Percentiles rank a stretch among this genome's conserved stretches.
Evolutionary conservation across 1,140 invertebrate genomes (phyloP).

Genomic region (Mizuhopecten yessoensis): DNA sequence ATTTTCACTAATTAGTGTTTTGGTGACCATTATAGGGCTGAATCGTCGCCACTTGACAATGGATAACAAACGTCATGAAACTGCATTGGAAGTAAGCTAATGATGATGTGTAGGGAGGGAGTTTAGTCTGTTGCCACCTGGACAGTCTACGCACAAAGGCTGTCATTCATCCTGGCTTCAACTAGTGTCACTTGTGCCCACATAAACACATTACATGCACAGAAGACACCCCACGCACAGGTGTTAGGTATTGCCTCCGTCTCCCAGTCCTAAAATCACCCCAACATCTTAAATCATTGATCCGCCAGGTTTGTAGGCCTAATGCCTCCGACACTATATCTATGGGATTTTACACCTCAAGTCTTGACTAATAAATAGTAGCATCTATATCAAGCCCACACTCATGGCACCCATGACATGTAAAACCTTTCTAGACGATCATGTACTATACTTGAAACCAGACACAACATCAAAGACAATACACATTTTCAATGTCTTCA

Average conservation of each 20-base stretch:
- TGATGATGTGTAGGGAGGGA: background rate
- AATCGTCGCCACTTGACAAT: background rate
- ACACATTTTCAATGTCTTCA: too few species aligned
- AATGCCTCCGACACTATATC: background rate
- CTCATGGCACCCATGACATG: too few species aligned
- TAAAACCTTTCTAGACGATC: too few species aligned
- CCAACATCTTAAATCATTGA: background rate
- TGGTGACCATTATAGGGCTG: background rate
- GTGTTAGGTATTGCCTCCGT: background rate
- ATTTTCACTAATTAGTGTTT: background rate
- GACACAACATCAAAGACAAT: background rate
- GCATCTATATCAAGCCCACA: background rate
- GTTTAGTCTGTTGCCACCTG: background rate
- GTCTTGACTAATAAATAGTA: background rate
- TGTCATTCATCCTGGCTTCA: background rate
- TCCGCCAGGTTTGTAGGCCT: background rate
- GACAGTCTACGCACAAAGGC: background rate
- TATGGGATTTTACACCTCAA: background rate
- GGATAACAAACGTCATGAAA: background rate
- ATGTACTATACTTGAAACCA: too few species aligned
- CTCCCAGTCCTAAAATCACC: background rate
- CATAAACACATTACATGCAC: background rate
- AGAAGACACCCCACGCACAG: background rate
- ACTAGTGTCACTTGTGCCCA: background rate
- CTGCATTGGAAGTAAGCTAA: background rate